Conservation (phyloP, 2,797 vertebrate genomes). For the Pipistrellus pipistrellus region DNA sequence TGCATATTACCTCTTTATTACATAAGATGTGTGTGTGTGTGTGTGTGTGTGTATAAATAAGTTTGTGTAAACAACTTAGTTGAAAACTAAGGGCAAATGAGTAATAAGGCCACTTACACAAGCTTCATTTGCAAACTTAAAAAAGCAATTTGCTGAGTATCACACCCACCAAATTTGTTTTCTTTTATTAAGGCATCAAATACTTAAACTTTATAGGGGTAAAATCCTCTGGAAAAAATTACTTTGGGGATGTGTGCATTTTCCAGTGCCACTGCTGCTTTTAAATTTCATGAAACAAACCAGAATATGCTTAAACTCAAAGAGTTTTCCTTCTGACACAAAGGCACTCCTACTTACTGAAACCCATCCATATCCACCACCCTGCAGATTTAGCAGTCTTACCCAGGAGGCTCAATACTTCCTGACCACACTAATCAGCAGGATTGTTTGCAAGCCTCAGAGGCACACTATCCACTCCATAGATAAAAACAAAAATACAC, state of each 20-base stretch:
- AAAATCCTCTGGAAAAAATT: not conserved
- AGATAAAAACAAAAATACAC: not conserved
- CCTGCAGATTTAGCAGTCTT: not conserved
- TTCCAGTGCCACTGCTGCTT: not conserved
- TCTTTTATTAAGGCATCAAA: not conserved
- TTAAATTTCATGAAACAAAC: slow-evolving; percentile 27
- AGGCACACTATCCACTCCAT: not conserved
- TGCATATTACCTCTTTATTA: too few relatives aligned
- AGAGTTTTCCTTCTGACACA: slow-evolving; percentile 52
- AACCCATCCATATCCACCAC: not conserved
- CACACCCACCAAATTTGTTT: not conserved
- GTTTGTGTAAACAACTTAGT: not conserved
- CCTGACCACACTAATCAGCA: not conserved
- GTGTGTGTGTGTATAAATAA: not conserved
- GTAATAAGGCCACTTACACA: not conserved
- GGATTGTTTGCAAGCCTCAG: not conserved
- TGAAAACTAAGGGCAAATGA: slow-evolving; percentile 45
- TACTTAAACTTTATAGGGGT: not conserved
- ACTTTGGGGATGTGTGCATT: not conserved
- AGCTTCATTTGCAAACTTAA: not conserved
- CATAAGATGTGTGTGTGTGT: too few relatives aligned
- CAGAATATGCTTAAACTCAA: not conserved
- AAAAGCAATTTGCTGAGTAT: not conserved
- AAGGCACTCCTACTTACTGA: slow-evolving; percentile 8
- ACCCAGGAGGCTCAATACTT: not conserved